These are phyloP conservation scores for Amiota mariae DNA, from an alignment of 2,888 invertebrate species.

Conservation along the genomic window DNA sequence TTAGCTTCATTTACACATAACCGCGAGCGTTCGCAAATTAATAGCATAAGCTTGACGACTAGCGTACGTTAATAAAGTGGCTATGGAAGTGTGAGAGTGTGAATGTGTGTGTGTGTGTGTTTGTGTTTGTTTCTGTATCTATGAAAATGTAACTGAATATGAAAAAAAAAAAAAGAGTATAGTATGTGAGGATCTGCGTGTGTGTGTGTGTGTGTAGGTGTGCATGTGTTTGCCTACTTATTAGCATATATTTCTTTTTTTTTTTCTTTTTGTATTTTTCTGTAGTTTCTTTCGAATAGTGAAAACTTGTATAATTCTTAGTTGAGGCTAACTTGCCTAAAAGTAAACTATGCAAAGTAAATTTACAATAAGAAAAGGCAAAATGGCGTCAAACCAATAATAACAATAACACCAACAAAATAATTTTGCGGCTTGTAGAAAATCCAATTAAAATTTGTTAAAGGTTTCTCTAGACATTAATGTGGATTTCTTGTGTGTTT, in stretches of 20 bases:
- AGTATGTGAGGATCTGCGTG: background rate
- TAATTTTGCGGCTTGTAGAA: too few species aligned
- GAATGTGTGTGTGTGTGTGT: conserved; percentile 51
- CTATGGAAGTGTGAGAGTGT: conserved; percentile 27
- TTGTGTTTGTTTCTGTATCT: conserved; percentile 38
- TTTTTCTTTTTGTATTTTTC: background rate
- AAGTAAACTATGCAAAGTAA: too few species aligned
- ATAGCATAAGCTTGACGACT: conserved; percentile 6
- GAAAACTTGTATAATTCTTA: too few species aligned
- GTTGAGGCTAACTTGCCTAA: too few species aligned
- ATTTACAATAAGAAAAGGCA: too few species aligned
- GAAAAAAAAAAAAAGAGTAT: background rate
- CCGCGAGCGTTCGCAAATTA: conserved; percentile 19
- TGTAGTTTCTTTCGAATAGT: background rate
- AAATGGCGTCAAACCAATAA: too few species aligned
- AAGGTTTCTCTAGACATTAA: too few species aligned
- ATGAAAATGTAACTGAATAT: too few species aligned
- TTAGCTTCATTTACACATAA: conserved; percentile 7
- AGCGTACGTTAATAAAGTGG: conserved; percentile 4
- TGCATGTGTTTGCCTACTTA: background rate
- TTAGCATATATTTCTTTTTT: background rate
- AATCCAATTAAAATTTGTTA: too few species aligned
- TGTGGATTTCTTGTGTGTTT: too few species aligned
- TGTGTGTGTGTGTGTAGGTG: background rate
- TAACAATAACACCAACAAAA: too few species aligned